Evolutionary conservation across 2,113 vertebrate species (phyloP), one percentile per base, ranked within the genome.

Genomic region (Physeter macrocephalus): DNA sequence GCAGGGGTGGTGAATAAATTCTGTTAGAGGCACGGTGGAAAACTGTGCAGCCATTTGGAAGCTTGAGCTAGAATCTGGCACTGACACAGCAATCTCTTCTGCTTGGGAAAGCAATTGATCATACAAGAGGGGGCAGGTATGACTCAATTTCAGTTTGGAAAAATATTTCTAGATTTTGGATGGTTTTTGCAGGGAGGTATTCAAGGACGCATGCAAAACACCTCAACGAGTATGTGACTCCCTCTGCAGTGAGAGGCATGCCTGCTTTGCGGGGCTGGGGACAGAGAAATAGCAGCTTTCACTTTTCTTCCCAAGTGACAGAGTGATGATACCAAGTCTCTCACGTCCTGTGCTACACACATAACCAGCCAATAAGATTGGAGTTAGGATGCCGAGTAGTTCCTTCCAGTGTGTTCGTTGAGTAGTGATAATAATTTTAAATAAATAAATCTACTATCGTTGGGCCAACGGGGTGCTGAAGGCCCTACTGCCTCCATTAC

Each of bases 321-420:
- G 7, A 62, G 36, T 10, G 31, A 59, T 2, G 4, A 27, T 4
- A 21, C n/a, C 36, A 13, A 4, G 7, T 20, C 5, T 15, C 27
- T 49, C 27, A 6, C 0, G 0, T 2, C n/a, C 49, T 21, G 1
- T 4, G 8, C 29, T 66, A 6, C 4, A 0, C n/a, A 21, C 0
- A 5, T 23, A 62, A 49, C 10, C 25, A 62, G 67, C 11, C 59
- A 43, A 8, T 8, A 6, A 25, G 29, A 10, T 54, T 5, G 2
- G 25, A 54, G 13, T n/a, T 12, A 5, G 0, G 67, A 20, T 14
- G 8, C n/a, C 66, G 36, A 2, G 0, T 4, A 3, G 13, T 2
- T 52, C 52, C 43, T 88, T 43, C 67, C 41, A n/a, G 39, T 10
- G 17, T 67, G 6, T 18, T 27, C 8, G 2, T 29, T 41, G 36